Conservation (phyloP, 2,113 vertebrate species). For the Pygathrix nemaeus region DNA sequence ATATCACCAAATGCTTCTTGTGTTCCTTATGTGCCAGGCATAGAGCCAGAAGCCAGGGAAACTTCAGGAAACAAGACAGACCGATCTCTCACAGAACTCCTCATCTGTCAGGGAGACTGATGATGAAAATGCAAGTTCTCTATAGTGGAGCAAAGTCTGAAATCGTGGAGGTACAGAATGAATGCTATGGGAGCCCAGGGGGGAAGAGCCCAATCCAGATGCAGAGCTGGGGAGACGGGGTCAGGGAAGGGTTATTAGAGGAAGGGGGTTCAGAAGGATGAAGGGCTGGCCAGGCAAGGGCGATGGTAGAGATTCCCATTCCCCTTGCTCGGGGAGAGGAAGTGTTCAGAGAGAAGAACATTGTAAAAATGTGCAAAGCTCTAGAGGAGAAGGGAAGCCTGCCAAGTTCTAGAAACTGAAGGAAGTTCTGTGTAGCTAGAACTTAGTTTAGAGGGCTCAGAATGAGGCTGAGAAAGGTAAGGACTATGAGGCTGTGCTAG, state of each 20-base stretch:
- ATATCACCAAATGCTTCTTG: background rate
- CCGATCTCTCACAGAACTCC: background rate
- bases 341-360: background rate
- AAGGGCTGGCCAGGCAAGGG: background rate
- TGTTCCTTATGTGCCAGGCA: background rate
- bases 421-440: background rate
- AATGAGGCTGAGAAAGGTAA: background rate
- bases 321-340: background rate
- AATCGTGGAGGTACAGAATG: background rate
- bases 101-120: background rate
- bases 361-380: background rate
- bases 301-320: background rate
- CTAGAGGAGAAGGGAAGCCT: background rate
- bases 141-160: background rate
- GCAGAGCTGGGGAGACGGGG: background rate
- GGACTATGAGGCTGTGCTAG: background rate
- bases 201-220: background rate
- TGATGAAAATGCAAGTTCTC: background rate
- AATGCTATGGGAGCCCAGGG: rapidly evolving
- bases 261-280: background rate
- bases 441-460: background rate
- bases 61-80: background rate
- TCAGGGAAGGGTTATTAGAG: background rate
- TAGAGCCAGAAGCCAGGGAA: background rate
- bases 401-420: background rate